These are phyloP conservation scores for Lobophora halterata DNA, from an alignment of 2,888 invertebrate species.

Conservation along the genomic window DNA sequence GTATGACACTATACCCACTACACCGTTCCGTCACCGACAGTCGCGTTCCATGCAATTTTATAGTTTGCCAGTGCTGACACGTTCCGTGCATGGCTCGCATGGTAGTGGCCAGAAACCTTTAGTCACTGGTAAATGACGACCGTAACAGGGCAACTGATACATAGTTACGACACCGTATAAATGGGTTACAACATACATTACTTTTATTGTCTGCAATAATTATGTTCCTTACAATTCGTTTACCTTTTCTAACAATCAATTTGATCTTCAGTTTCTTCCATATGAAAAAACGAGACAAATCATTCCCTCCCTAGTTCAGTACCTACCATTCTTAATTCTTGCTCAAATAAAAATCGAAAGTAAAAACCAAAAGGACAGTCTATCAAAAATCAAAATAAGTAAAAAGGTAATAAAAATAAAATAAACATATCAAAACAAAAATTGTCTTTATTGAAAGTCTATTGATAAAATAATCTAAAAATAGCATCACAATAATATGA, in stretches of 20 bases:
- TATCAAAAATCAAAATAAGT: slow-evolving; percentile 23
- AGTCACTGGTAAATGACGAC: slow-evolving; percentile 30
- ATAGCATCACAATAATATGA: slow-evolving; percentile 72
- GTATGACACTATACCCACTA: no score
- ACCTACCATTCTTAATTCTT: slow-evolving; percentile 1
- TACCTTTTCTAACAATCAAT: slow-evolving; percentile 11
- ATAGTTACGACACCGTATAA: slow-evolving; percentile 20
- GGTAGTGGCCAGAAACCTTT: no score
- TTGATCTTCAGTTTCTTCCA: slow-evolving; percentile 19
- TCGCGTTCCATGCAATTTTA: no score
- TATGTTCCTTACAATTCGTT: slow-evolving; percentile 28
- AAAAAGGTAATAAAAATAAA: slow-evolving; percentile 48
- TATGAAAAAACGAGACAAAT: slow-evolving; percentile 22
- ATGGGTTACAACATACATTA: slow-evolving; percentile 38
- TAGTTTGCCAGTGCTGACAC: no score
- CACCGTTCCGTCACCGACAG: no score
- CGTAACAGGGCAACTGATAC: slow-evolving; percentile 33
- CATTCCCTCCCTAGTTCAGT: not conserved
- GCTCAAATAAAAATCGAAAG: not conserved
- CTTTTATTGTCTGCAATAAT: slow-evolving; percentile 51
- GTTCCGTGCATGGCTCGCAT: no score
- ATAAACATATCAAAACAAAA: slow-evolving; percentile 61
- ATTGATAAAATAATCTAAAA: slow-evolving; percentile 73
- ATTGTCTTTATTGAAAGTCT: slow-evolving; percentile 74
- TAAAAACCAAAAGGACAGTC: slow-evolving; percentile 4